phyloP scores from a whole-genome alignment of 2,113 vertebrate genomes.

The Lepidothrix coronata region DNA sequence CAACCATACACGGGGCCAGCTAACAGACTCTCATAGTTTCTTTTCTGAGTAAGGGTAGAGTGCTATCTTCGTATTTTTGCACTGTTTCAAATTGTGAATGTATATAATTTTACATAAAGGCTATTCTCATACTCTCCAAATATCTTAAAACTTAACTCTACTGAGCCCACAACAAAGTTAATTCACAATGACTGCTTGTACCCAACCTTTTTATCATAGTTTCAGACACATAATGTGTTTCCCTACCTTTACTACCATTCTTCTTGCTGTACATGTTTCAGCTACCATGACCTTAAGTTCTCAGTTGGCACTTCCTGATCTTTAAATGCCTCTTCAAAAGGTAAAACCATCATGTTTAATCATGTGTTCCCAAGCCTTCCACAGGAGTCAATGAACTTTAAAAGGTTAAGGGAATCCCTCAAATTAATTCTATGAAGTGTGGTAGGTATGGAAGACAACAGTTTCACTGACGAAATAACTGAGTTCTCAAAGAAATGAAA shows the following conservation, averaged over 20 bases:
- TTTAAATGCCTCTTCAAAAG: background rate
- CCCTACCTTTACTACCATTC: background rate
- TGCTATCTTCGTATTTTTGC: background rate
- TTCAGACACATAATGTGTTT: background rate
- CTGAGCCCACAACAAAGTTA: background rate
- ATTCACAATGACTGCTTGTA: background rate
- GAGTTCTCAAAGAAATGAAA: background rate
- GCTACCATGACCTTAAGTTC: background rate
- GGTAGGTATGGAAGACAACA: background rate
- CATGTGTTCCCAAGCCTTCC: background rate
- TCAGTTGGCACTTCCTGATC: background rate
- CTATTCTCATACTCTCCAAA: background rate
- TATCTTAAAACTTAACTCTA: background rate
- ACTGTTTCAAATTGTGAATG: background rate
- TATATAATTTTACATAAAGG: background rate
- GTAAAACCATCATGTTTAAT: background rate
- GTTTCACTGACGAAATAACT: background rate
- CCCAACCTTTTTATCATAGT: background rate
- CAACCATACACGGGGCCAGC: background rate
- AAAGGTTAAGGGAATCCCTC: background rate
- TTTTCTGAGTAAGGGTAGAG: background rate
- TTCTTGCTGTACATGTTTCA: background rate
- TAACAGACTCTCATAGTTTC: background rate
- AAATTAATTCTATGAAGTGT: background rate
- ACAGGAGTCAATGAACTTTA: background rate